Percentiles rank a stretch among this genome's conserved stretches.
These are phyloP conservation scores for Parambassis ranga DNA, from an alignment of 2,797 vertebrate species.

Conservation along the genomic window DNA sequence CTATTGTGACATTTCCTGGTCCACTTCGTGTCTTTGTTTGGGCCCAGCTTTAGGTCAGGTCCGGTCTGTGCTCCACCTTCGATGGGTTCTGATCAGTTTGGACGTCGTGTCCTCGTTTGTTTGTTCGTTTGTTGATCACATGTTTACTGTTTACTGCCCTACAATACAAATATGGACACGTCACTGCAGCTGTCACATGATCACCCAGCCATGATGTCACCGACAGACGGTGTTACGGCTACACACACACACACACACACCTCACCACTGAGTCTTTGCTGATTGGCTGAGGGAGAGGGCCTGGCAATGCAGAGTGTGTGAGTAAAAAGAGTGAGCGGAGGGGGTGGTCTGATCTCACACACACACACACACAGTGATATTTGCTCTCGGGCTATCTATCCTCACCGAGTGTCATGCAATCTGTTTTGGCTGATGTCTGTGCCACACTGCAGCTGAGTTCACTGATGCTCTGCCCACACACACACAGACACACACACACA, in stretches of 20 bases:
- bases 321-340: not conserved
- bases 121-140: too few species aligned
- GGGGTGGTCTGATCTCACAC: not conserved
- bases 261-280: not conserved
- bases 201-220: conserved; percentile 51
- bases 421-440: conserved; percentile 38
- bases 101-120: too few species aligned
- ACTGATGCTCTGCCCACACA: conserved; percentile 13
- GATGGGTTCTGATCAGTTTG: too few species aligned
- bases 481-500: not conserved
- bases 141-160: too few species aligned
- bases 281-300: conserved; percentile 57
- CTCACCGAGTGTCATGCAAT: conserved; percentile 23
- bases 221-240: not conserved
- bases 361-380: not conserved
- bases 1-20: too few species aligned
- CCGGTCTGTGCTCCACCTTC: too few species aligned
- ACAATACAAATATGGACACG: not conserved
- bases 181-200: conserved; percentile 28
- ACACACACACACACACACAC: not conserved
- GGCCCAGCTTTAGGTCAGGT: too few species aligned
- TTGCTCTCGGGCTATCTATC: conserved; percentile 31
- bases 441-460: conserved; percentile 10
- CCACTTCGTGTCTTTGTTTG: too few species aligned
- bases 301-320: conserved; percentile 32